A percentile compares a stretch with the other conserved stretches of the same genome.
Evolutionary conservation across 2,888 invertebrate species (phyloP).

Genomic region (Leucophenga maculata): DNA sequence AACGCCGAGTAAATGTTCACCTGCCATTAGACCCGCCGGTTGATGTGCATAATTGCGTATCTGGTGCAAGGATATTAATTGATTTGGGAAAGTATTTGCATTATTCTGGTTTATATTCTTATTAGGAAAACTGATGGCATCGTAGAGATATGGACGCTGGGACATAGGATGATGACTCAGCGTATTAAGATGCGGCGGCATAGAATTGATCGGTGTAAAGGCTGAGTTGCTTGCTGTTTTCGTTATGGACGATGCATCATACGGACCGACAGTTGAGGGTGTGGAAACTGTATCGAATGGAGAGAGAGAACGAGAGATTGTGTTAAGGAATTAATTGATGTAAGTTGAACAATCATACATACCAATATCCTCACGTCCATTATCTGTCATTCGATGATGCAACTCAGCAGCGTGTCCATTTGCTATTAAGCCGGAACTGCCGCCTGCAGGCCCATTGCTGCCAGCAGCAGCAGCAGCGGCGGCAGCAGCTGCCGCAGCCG

Average conservation of each 20-base stretch:
- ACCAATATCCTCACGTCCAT: conserved; percentile 73
- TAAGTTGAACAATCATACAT: conserved; percentile 51
- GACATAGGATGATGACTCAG: conserved; percentile 80
- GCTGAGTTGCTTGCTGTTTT: conserved; percentile 85
- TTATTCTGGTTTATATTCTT: conserved; percentile 76
- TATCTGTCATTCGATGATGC: conserved; percentile 76
- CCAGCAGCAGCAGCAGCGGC: conserved; percentile 76
- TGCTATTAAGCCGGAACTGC: conserved; percentile 45
- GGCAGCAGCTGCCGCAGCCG: conserved; percentile 75
- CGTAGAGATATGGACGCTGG: conserved; percentile 90
- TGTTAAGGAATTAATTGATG: conserved; percentile 3
- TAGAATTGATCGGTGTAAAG: conserved; percentile 93
- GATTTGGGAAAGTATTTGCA: conserved; percentile 87
- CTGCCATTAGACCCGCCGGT: conserved; percentile 82
- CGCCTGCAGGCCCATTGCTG: conserved; percentile 63
- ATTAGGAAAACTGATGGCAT: conserved; percentile 91
- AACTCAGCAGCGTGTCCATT: conserved; percentile 81
- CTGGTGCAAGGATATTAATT: conserved; percentile 95
- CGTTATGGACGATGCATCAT: conserved; percentile 74
- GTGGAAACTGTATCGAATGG: conserved; percentile 56
- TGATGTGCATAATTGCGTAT: conserved; percentile 96
- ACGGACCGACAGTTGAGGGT: conserved; percentile 70
- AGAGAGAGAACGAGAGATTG: not conserved
- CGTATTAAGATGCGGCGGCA: conserved; percentile 82
- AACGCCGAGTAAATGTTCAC: conserved; percentile 77